Evolutionary conservation across 2,113 vertebrate genomes (phyloP).

Genomic region (Ailuropoda melanoleuca): DNA sequence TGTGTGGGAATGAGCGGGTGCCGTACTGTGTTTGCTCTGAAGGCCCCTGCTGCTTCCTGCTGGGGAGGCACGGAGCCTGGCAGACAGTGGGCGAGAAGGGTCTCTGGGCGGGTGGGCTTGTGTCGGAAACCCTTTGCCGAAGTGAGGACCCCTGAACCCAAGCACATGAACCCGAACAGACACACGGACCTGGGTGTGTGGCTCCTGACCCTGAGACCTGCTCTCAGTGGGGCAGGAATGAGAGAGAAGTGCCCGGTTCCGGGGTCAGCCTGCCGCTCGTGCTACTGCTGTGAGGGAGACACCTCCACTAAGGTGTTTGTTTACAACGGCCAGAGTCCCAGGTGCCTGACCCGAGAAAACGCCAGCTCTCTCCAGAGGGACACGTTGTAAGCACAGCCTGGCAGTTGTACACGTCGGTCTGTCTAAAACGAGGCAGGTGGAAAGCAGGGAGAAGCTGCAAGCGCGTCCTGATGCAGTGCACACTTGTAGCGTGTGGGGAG

Average conservation of each 20-base stretch:
- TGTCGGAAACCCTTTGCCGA: neutral
- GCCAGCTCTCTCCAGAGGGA: neutral
- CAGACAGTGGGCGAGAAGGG: neutral
- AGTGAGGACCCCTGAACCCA: neutral
- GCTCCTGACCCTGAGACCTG: neutral
- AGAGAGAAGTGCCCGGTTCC: fast-evolving
- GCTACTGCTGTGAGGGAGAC: too few relatives aligned
- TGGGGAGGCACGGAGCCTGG: neutral
- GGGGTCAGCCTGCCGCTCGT: neutral
- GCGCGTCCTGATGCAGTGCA: too few relatives aligned
- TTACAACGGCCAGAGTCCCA: neutral
- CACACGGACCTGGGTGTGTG: too few relatives aligned
- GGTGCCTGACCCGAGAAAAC: fast-evolving
- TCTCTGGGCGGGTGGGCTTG: neutral
- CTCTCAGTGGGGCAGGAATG: neutral
- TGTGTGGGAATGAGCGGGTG: neutral
- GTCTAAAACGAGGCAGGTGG: neutral
- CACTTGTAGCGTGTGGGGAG: neutral
- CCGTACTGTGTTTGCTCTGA: neutral
- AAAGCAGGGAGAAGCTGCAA: neutral
- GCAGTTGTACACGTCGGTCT: neutral
- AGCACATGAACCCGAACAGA: fast-evolving
- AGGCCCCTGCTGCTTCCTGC: neutral
- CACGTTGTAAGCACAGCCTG: neutral
- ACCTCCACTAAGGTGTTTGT: fast-evolving